Evolutionary conservation across 1,140 invertebrate genomes (phyloP), one percentile per base, ranked within the genome.

Genomic region (Brachionus rubens): DNA sequence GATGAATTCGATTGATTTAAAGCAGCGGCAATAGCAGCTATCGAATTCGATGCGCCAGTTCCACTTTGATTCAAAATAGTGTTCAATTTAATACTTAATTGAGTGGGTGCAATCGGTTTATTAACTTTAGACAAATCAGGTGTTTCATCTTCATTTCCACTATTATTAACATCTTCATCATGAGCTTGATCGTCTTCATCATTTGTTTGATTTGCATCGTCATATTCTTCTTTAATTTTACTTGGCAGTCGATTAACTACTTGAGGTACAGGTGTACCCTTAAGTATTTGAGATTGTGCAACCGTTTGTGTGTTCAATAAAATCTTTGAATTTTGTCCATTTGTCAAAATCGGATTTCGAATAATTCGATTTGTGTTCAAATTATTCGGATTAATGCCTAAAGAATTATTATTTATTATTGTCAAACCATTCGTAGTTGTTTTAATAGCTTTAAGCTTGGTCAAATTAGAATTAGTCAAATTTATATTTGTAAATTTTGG

Each of bases 381-480:
- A 36, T 36, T 36, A 36, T 36, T 36, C 33, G 33, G 33, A 36
- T 65, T 46, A 9, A 9, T 14, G n/a, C 21, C 21, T 3, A 65
- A 1, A 41, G n/a, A 19, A 65, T 43, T 65, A 26, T 65, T 65
- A 3, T 41, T 65, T 65, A 65, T 43, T 12, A 65, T 65, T 10
- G 36, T 65, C 36, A 65, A 6, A 43, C 59, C 40, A 43, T 65
- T 65, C 3, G 36, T 41, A 3, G 40, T 24, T 1, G 59, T 65
- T 46, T 65, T 65, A 41, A 65, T 65, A 30, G 59, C 14, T 65
- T 65, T 65, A 5, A 65, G 9, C 41, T 65, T 24, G 26, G 12
- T 59, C 9, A 59, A n/a, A 59, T 59, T 65, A 6, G 40, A 65
- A 43, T 65, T 65, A n/a, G 59, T 36, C 40, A 65, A 43, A 65